Base-by-base conservation (phyloP, 2,888 invertebrate species). In the Sisyra terminalis region DNA sequence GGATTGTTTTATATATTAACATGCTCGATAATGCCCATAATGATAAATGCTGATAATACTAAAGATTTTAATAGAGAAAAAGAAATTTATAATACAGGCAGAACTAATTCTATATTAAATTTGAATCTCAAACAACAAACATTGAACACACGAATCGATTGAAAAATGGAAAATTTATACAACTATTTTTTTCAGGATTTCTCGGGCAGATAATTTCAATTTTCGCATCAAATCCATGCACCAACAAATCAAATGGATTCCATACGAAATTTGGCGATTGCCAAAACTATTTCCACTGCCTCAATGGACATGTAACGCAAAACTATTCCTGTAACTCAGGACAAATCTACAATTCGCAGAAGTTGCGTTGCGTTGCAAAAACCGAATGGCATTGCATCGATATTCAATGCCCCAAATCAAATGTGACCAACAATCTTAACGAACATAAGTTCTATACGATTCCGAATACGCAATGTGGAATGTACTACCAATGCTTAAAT, bases 401-500 rank as follows among this genome's bases (percentile, higher is more conserved):
- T 15, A 15, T 40, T 7, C 29, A 40, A 40, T 40, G 40, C n/a
- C 31, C 31, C n/a, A 8, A 9, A 37, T 37, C 11, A 11, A 16
- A 7, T 17, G 10, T 9, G 3, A 24, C 30, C 9, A 18, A 39
- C 13, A 18, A 39, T 2, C 15, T 9, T 30, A 31, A 29, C 30
- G 30, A 29, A 10, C 13, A 16, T 10, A 43, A 43, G 16, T 37
- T 35, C 6, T 43, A 30, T 11, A 43, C 43, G 13, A 38, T 43
- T 43, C 71, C 73, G 34, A 69, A 66, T 44, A 67, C 70, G 14
- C 66, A 67, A 35, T 75, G 75, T 52, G 63, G 65, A 3, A 65
- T 66, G 44, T 75, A 71, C 57, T 73, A 73, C 57, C 66, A 67
- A 49, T 75, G 74, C 54, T 59, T 63, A 38, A 64, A 65, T 50